Evolutionary conservation across 92 coral and sea anemone species (phyloP).

Genomic region (Epizoanthus rinbou): DNA sequence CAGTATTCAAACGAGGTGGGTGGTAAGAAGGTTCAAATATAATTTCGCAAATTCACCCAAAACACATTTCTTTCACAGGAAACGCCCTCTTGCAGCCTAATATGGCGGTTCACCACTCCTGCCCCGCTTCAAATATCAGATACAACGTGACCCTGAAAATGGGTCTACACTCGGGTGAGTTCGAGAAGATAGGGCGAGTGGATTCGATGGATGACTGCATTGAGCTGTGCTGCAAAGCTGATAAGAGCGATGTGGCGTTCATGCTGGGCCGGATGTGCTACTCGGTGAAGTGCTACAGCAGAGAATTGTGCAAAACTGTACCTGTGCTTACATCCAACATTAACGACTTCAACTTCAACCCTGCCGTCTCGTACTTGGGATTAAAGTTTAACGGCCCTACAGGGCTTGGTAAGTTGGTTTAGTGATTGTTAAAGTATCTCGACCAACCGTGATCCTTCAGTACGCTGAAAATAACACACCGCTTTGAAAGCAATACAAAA

Average conservation of each 20-base stretch:
- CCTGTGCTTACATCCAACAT: constrained; percentile 84
- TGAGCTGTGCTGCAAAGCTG: constrained; percentile 88
- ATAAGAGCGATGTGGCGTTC: constrained; percentile 88
- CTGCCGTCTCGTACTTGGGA: constrained; percentile 86
- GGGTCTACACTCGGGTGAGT: constrained; percentile 97
- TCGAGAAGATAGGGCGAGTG: constrained; percentile 85
- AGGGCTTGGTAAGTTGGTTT: constrained; percentile 63
- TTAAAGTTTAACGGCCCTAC: constrained; percentile 54
- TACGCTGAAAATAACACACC: no score
- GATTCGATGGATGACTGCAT: constrained; percentile 97
- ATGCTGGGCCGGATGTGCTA: constrained; percentile 96
- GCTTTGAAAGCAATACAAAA: no score
- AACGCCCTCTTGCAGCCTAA: constrained; percentile 39
- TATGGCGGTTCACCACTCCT: constrained; percentile 77
- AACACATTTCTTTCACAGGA: constrained; percentile 36
- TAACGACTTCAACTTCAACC: constrained; percentile 75
- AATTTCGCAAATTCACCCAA: not conserved
- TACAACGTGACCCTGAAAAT: constrained; percentile 91
- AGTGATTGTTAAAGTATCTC: not conserved
- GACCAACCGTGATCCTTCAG: no score
- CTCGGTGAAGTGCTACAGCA: constrained; percentile 93
- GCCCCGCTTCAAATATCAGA: constrained; percentile 84
- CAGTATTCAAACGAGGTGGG: no score
- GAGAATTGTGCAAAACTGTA: constrained; percentile 86
- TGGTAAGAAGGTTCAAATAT: no score